A percentile compares a stretch with the other conserved stretches of the same genome.
Evolutionary conservation across 2,797 vertebrate genomes (phyloP).

Genomic region (Poeciliopsis presidionis): DNA sequence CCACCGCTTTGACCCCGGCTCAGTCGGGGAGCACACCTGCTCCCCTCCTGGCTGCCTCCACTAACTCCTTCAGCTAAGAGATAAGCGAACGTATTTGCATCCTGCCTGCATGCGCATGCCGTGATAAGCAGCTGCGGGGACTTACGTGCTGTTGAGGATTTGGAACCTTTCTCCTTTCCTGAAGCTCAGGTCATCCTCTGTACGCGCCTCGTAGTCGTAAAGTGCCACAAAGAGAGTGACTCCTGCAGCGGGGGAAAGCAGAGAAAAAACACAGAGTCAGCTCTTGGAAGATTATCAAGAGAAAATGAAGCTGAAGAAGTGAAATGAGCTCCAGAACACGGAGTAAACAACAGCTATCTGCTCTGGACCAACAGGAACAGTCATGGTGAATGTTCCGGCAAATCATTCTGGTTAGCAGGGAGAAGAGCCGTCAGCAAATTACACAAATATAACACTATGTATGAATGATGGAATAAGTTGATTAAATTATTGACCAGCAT

Average conservation of each 20-base stretch:
- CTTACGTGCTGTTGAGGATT: constrained; percentile 98
- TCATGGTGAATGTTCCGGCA: background rate
- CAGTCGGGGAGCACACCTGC: background rate
- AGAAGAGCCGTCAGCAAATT: background rate
- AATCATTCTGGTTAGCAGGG: background rate
- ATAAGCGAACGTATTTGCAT: constrained; percentile 6
- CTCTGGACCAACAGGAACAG: background rate
- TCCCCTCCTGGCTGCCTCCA: constrained; percentile 11
- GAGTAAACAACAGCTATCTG: background rate
- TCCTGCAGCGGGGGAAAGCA: constrained; percentile 76
- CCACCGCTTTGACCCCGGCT: constrained; percentile 19
- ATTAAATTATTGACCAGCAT: background rate
- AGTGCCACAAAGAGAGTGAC: constrained; percentile 98
- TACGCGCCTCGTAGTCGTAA: constrained; percentile 96
- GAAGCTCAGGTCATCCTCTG: constrained; percentile 97
- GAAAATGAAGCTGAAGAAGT: constrained; percentile 24
- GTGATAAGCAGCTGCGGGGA: constrained; percentile 53
- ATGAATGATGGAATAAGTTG: background rate
- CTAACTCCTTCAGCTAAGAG: background rate
- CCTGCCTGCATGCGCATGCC: constrained; percentile 2
- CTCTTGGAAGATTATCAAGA: constrained; percentile 23
- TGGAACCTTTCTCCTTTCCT: constrained; percentile 97
- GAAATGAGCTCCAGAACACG: background rate
- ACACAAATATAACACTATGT: background rate
- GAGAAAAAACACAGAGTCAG: constrained; percentile 29